Evolutionary conservation across 2,113 vertebrate species (phyloP).

Genomic region (Forbesichthys papilliferus): DNA sequence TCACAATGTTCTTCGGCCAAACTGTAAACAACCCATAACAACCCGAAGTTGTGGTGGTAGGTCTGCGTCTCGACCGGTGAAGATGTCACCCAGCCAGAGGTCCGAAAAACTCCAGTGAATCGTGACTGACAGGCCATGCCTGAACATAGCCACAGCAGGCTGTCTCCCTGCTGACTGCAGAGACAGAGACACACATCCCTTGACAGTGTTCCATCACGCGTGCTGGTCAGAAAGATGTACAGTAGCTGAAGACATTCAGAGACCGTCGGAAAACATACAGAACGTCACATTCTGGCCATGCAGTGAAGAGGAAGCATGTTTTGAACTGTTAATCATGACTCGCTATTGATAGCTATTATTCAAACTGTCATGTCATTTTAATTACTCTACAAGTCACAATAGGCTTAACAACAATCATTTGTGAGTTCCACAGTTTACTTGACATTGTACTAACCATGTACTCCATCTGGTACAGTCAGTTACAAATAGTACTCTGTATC

Average conservation of each 20-base stretch:
- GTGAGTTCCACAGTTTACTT: slow-evolving; percentile 51
- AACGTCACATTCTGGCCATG: slow-evolving; percentile 25
- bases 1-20: slow-evolving; percentile 29
- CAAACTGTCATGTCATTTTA: slow-evolving; percentile 22
- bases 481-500: not conserved
- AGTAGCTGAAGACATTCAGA: no score
- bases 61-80: slow-evolving; percentile 28
- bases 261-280: no score
- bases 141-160: not conserved
- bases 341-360: not conserved
- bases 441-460: slow-evolving; percentile 3
- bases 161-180: no score
- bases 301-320: slow-evolving; percentile 59
- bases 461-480: not conserved
- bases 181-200: slow-evolving; percentile 16
- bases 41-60: slow-evolving; percentile 5
- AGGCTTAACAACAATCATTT: not conserved
- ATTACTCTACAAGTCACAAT: not conserved
- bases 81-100: slow-evolving; percentile 7
- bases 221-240: slow-evolving; percentile 11
- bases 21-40: slow-evolving; percentile 8
- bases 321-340: slow-evolving; percentile 8
- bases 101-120: slow-evolving; percentile 13
- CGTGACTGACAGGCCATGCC: slow-evolving; percentile 1
- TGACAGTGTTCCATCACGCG: slow-evolving; percentile 16